Conservation (phyloP, 2,797 vertebrate genomes). For the Brachyrhaphis roseni region DNA sequence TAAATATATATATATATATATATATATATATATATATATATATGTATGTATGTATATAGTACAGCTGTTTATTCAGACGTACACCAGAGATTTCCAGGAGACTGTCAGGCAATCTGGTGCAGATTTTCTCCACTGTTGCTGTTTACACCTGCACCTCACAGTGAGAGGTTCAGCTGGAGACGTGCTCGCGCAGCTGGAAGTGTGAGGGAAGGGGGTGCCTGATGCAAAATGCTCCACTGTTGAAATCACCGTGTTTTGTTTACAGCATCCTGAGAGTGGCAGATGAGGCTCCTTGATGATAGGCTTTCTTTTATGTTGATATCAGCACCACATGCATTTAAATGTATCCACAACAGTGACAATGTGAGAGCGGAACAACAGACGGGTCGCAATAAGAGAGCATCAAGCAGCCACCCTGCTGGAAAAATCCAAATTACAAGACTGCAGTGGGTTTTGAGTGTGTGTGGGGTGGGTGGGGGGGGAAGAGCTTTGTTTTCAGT, state of each 20-base stretch:
- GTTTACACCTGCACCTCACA: constrained; percentile 1
- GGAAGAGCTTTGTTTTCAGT: not conserved
- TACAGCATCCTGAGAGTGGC: not conserved
- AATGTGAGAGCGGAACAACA: not conserved
- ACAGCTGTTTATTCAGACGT: not conserved
- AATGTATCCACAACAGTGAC: not conserved
- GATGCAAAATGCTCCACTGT: not conserved
- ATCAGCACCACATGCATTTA: constrained; percentile 2
- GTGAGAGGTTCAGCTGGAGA: constrained; percentile 7
- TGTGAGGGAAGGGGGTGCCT: not conserved
- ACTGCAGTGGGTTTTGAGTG: not conserved
- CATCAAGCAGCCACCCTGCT: not conserved
- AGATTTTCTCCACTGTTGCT: not conserved
- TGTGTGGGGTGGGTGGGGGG: too few species aligned
- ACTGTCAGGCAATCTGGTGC: not conserved
- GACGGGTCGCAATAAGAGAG: not conserved
- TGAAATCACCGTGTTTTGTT: not conserved
- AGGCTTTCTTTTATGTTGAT: not conserved
- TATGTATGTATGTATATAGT: not conserved
- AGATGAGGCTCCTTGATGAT: constrained; percentile 4
- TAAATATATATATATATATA: too few species aligned
- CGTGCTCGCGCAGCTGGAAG: not conserved
- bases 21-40: not conserved
- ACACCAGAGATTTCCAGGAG: constrained; percentile 1
- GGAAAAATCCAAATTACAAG: not conserved